phyloP scores from a whole-genome alignment of 2,797 vertebrate genomes.

The Amniataba percoides region DNA sequence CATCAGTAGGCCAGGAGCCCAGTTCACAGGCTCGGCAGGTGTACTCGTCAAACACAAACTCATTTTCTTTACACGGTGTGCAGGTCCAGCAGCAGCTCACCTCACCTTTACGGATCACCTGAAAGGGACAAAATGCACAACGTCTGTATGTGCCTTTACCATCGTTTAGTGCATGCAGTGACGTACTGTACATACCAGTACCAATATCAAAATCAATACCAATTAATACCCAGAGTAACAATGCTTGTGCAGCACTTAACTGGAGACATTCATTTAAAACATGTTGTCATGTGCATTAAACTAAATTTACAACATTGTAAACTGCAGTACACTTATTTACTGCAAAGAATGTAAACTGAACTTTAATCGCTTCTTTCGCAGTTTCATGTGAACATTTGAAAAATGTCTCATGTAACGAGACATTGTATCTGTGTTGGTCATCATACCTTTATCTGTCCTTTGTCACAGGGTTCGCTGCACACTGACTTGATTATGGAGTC shows the following conservation, averaged over 20 bases:
- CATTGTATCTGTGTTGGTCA: neutral
- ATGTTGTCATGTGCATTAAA: neutral
- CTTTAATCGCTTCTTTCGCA: neutral
- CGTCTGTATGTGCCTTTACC: neutral
- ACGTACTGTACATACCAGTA: neutral
- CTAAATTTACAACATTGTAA: neutral
- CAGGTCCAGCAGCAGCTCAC: constrained; percentile 99
- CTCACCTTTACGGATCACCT: constrained; percentile 99
- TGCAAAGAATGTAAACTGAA: neutral
- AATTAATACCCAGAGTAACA: neutral
- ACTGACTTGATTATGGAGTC: constrained; percentile 93
- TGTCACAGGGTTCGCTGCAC: constrained; percentile 97
- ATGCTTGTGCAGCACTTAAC: neutral
- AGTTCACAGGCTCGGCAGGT: constrained; percentile 96
- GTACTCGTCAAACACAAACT: constrained; percentile 96
- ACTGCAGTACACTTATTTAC: neutral
- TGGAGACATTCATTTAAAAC: neutral
- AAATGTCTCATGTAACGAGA: neutral
- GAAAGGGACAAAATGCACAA: constrained; percentile 13
- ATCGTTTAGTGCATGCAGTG: neutral
- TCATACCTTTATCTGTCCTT: constrained; percentile 96
- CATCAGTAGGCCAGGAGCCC: constrained; percentile 94
- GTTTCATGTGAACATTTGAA: neutral
- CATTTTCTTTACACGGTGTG: constrained; percentile 97
- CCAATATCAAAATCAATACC: too few species aligned